Evolutionary conservation across 2,888 invertebrate genomes (phyloP), one percentile per base, ranked within the genome.

Genomic region (Cataglyphis altisquamis): DNA sequence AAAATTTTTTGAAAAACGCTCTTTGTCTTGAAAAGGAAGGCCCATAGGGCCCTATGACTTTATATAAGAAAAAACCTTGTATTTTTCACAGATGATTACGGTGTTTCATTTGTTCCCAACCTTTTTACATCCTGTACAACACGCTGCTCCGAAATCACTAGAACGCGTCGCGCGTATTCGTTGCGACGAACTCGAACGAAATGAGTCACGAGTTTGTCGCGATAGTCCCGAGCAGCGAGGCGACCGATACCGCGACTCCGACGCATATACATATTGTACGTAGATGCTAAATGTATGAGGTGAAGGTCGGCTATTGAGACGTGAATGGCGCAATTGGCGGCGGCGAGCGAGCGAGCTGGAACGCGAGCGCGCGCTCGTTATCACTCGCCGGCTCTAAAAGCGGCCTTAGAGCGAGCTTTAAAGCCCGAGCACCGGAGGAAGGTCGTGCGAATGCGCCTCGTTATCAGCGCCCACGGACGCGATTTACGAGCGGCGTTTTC

Each of bases 301-400:
- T 92, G 92, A 93, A 93, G 93, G 92, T 92, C 92, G 92, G 86
- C 89, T 91, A 89, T 92, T 88, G 91, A 92, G 89, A 91, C 86
- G 75, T 80, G 90, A 88, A 89, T 88, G 86, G 86, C 86, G 85
- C 83, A 86, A 91, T 88, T 91, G 86, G 83, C 84, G 74, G 57
- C 67, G 10, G 81, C 84, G 73, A 10, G 64, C 66, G 75, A 52
- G 82, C 82, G 67, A 63, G 32, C 73, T 25, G 1, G 48, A 18
- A 6, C 57, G 74, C 62, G 41, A 36, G 74, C 70, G 67, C 82
- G 84, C 70, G 55, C 45, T 68, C 80, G 78, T 90, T 90, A 90
- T 91, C 91, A 91, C 86, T 84, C 84, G 86, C 85, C 57, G 84
- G 83, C 73, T 86, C 87, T 84, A 84, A 88, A 88, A 81, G 75